phyloP scores from a whole-genome alignment of 2,888 invertebrate species.

The Caenorhabditis drosophilae region DNA sequence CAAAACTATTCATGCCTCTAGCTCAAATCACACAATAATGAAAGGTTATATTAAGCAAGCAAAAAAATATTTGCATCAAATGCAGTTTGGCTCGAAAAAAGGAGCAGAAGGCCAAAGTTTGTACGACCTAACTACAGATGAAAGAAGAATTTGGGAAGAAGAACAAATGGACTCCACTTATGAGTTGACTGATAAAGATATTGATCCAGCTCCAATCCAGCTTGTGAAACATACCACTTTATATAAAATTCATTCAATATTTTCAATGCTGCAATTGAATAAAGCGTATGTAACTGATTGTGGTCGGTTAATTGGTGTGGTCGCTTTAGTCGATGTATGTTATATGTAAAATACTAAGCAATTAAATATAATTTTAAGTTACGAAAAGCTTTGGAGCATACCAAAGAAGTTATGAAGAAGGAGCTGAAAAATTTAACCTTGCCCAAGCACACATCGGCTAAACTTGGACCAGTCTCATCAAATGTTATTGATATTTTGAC shows the following conservation, averaged over 20 bases:
- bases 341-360: not conserved
- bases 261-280: constrained; percentile 65
- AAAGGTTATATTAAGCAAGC: constrained; percentile 60
- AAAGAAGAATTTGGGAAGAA: constrained; percentile 60
- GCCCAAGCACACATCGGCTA: not conserved
- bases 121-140: constrained; percentile 55
- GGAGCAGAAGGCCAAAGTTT: constrained; percentile 38
- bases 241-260: constrained; percentile 65
- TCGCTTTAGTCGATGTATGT: constrained; percentile 62
- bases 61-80: constrained; percentile 53
- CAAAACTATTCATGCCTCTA: constrained; percentile 32
- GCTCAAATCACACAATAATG: no score
- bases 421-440: constrained; percentile 1
- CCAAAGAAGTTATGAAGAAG: constrained; percentile 29
- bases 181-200: constrained; percentile 57
- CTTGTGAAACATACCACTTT: constrained; percentile 63
- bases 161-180: constrained; percentile 43
- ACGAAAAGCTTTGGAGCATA: constrained; percentile 46
- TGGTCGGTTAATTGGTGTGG: constrained; percentile 66
- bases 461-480: constrained; percentile 13
- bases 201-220: constrained; percentile 67
- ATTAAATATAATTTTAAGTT: constrained; percentile 29
- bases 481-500: constrained; percentile 58
- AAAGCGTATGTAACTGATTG: constrained; percentile 67
- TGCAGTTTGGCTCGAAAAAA: constrained; percentile 48